phyloP scores from a whole-genome alignment of 2,888 invertebrate genomes.

The Drosophila neonasuta region DNA sequence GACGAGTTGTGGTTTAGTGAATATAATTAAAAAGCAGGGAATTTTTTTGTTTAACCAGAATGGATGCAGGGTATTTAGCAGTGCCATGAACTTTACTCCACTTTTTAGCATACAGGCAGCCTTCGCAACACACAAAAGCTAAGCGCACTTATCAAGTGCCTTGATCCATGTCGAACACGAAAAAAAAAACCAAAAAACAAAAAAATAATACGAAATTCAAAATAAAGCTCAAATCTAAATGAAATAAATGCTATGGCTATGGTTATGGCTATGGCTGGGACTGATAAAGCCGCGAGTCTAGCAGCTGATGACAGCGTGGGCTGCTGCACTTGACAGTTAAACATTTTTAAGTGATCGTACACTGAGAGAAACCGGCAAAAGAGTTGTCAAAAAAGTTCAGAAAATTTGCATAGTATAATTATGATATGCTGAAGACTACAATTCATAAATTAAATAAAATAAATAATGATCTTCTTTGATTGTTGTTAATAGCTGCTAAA shows the following conservation, averaged over 20 bases:
- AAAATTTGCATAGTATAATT: background rate
- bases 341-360: slow-evolving; percentile 42
- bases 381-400: background rate
- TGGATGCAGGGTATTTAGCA: slow-evolving; percentile 1
- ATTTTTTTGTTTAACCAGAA: background rate
- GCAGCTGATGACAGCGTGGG: slow-evolving; percentile 57
- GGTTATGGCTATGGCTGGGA: slow-evolving; percentile 37
- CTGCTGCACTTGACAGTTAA: slow-evolving; percentile 60
- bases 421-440: background rate
- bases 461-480: background rate
- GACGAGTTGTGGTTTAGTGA: slow-evolving; percentile 35
- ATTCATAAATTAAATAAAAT: too few relatives aligned
- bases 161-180: slow-evolving; percentile 55
- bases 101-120: slow-evolving; percentile 43
- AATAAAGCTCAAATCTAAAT: slow-evolving; percentile 29
- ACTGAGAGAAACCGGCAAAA: slow-evolving; percentile 29
- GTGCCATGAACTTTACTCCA: slow-evolving; percentile 55
- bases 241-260: slow-evolving; percentile 32
- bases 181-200: slow-evolving; percentile 18
- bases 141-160: slow-evolving; percentile 46
- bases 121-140: slow-evolving; percentile 27
- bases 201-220: slow-evolving; percentile 20
- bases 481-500: background rate
- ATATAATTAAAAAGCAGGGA: slow-evolving; percentile 7
- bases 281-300: slow-evolving; percentile 48